Percentiles rank a stretch among this genome's conserved stretches.
phyloP scores from a whole-genome alignment of 2,797 vertebrate species.

The Malurus leucopterus region DNA sequence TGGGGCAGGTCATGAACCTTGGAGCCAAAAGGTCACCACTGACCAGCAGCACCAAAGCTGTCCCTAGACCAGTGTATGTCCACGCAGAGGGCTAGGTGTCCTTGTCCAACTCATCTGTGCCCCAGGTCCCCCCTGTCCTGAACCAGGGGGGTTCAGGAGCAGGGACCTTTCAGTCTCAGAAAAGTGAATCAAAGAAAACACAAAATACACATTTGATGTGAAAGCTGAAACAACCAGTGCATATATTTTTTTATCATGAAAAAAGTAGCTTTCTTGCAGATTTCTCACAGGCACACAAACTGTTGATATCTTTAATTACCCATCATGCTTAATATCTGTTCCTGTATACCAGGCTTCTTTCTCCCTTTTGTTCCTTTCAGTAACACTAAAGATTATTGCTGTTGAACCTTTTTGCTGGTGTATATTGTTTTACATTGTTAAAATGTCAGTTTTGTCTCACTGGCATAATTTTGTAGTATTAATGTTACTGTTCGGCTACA shows the following conservation, averaged over 20 bases:
- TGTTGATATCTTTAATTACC: slow-evolving; percentile 58
- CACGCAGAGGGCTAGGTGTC: neutral
- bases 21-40: neutral
- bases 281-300: slow-evolving; percentile 48
- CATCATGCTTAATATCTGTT: slow-evolving; percentile 1
- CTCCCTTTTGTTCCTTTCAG: slow-evolving; percentile 39
- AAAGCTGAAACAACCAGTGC: slow-evolving; percentile 66
- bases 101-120: neutral
- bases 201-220: neutral
- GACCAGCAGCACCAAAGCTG: neutral
- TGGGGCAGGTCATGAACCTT: neutral
- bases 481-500: slow-evolving; percentile 15
- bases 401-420: slow-evolving; percentile 26
- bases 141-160: too few species aligned
- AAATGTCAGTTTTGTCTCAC: slow-evolving; percentile 36
- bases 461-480: slow-evolving; percentile 46
- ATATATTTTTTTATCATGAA: slow-evolving; percentile 53
- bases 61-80: accelerated
- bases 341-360: neutral
- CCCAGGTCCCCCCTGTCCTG: neutral
- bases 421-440: slow-evolving; percentile 40
- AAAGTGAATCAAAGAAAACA: neutral
- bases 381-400: slow-evolving; percentile 67
- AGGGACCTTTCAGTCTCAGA: neutral
- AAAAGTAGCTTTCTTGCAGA: slow-evolving; percentile 36